phyloP scores from a whole-genome alignment of 2,888 invertebrate species.

The Dioctria linearis region DNA sequence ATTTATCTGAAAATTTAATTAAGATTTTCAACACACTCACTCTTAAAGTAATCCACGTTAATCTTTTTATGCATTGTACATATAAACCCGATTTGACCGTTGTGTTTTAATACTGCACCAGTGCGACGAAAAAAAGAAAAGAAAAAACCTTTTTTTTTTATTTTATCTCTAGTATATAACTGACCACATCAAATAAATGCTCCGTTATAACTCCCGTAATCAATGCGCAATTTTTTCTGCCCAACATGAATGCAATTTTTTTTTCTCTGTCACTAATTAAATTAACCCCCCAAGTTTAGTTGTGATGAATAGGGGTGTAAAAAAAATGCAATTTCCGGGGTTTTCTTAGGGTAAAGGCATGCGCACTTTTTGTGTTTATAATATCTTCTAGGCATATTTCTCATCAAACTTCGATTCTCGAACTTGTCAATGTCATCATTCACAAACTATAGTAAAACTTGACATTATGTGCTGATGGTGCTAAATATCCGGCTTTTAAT shows the following conservation, averaged over 20 bases:
- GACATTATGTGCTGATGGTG: constrained; percentile 45
- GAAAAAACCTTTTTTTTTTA: not conserved
- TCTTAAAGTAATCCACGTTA: constrained; percentile 56
- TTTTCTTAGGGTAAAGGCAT: constrained; percentile 11
- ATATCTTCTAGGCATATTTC: not conserved
- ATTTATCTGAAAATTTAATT: not conserved
- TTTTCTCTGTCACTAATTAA: constrained; percentile 14
- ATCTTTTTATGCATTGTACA: constrained; percentile 52
- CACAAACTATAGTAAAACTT: not conserved
- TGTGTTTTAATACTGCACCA: not conserved
- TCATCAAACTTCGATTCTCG: constrained; percentile 41
- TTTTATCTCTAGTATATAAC: not conserved
- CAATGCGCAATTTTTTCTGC: constrained; percentile 25
- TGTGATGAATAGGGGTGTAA: not conserved
- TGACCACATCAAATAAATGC: not conserved
- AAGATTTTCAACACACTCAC: constrained; percentile 36
- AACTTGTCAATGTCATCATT: constrained; percentile 36
- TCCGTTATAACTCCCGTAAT: not conserved
- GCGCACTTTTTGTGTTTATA: constrained; percentile 17
- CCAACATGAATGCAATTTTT: constrained; percentile 20
- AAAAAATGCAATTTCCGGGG: constrained; percentile 13
- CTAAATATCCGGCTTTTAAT: constrained; percentile 40
- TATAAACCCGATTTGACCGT: not conserved
- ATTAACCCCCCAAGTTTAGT: constrained; percentile 13
- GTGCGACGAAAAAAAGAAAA: not conserved